A percentile compares a stretch with the other conserved stretches of the same genome.
These are phyloP conservation scores for Neodontobutis hainanensis DNA, from an alignment of 2,113 vertebrate species.

Conservation along the genomic window DNA sequence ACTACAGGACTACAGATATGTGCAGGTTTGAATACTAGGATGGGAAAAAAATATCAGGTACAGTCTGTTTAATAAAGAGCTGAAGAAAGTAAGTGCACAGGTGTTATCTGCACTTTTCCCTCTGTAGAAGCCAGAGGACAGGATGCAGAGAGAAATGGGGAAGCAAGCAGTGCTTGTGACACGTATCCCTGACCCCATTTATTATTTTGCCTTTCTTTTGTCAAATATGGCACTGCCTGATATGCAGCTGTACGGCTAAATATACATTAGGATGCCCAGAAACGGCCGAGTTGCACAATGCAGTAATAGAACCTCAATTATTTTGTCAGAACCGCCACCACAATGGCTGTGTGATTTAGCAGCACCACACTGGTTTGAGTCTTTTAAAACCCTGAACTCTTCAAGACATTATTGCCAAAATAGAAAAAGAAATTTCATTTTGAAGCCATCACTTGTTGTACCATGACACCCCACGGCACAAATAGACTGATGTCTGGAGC, in stretches of 20 bases:
- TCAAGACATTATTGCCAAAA: slow-evolving; percentile 7
- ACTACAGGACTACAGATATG: background rate
- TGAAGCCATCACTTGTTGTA: slow-evolving; percentile 35
- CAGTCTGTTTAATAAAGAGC: slow-evolving; percentile 15
- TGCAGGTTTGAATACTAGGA: background rate
- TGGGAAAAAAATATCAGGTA: background rate
- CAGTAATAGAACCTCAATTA: slow-evolving; percentile 10
- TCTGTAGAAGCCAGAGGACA: background rate
- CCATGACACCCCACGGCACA: slow-evolving; percentile 14
- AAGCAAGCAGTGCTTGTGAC: slow-evolving; percentile 27
- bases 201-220: slow-evolving; percentile 26
- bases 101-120: background rate
- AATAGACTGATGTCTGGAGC: slow-evolving; percentile 27
- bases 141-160: slow-evolving; percentile 8
- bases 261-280: slow-evolving; percentile 20
- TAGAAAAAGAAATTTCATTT: slow-evolving; percentile 33
- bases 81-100: slow-evolving; percentile 22
- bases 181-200: slow-evolving; percentile 44
- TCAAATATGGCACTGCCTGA: slow-evolving; percentile 23
- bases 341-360: slow-evolving; percentile 13
- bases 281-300: slow-evolving; percentile 15
- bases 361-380: slow-evolving; percentile 6
- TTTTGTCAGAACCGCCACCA: slow-evolving; percentile 18
- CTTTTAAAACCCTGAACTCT: slow-evolving; percentile 21
- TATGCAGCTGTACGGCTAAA: slow-evolving; percentile 16